These are phyloP conservation scores for Cataglyphis rosenhaueri DNA, from an alignment of 2,888 invertebrate genomes.

Conservation along the genomic window DNA sequence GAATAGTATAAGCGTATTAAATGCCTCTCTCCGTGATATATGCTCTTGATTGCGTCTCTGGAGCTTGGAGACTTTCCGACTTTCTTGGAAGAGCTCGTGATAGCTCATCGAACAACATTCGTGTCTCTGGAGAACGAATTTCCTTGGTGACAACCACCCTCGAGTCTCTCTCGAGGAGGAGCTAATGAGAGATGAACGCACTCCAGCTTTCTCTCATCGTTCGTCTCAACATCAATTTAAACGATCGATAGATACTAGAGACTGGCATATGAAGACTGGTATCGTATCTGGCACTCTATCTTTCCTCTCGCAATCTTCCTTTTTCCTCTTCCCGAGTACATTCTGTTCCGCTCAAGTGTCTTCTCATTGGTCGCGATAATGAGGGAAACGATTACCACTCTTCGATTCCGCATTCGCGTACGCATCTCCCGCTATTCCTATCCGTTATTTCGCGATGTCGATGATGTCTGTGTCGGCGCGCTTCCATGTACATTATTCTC, in stretches of 20 bases:
- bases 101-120: not conserved
- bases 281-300: not conserved
- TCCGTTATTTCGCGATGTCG: constrained; percentile 21
- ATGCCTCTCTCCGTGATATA: constrained; percentile 24
- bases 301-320: not conserved
- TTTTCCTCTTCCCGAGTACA: not conserved
- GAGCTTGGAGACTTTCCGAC: constrained; percentile 11
- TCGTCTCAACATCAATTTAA: not conserved
- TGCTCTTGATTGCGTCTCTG: constrained; percentile 34
- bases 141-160: not conserved
- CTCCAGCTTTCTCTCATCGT: constrained; percentile 1
- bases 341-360: not conserved
- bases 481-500: not conserved
- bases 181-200: not conserved
- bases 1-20: constrained; percentile 33
- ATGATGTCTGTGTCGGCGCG: not conserved
- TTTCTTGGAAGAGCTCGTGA: constrained; percentile 22
- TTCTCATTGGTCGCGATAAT: constrained; percentile 4
- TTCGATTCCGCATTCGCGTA: not conserved
- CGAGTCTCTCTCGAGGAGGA: not conserved
- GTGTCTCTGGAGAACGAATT: not conserved
- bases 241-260: constrained; percentile 13
- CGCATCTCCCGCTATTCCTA: not conserved
- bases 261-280: not conserved
- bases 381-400: not conserved